Evolutionary conservation across 1,140 invertebrate species (phyloP).

Genomic region (Hycleus phaleratus): DNA sequence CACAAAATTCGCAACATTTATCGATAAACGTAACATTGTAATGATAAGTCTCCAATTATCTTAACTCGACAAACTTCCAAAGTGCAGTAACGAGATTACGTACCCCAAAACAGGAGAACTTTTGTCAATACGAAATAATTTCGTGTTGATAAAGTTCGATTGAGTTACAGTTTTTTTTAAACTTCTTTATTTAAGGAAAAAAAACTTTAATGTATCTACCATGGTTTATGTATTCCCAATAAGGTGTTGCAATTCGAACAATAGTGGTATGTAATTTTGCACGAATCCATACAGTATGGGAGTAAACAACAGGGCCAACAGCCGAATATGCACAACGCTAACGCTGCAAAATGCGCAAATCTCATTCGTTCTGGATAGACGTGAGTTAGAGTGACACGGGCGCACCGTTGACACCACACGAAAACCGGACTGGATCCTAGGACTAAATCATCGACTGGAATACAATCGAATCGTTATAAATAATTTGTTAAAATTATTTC

Average conservation of each 20-base stretch:
- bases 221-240: conserved; percentile 41
- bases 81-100: too few relatives aligned
- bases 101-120: too few relatives aligned
- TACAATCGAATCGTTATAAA: neutral
- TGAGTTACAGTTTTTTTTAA: too few relatives aligned
- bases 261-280: conserved; percentile 41
- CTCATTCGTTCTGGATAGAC: conserved; percentile 27
- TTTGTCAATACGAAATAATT: too few relatives aligned
- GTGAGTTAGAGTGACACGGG: conserved; percentile 32
- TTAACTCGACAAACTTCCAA: too few relatives aligned
- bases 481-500: too few relatives aligned
- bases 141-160: too few relatives aligned
- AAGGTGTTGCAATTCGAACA: conserved; percentile 41
- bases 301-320: conserved; percentile 44
- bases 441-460: conserved; percentile 25
- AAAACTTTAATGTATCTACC: conserved; percentile 19
- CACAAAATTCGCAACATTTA: too few relatives aligned
- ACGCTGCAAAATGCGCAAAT: conserved; percentile 36
- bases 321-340: conserved; percentile 34
- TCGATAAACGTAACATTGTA: too few relatives aligned
- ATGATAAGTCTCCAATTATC: too few relatives aligned
- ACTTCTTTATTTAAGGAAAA: too few relatives aligned
- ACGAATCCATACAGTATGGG: conserved; percentile 43
- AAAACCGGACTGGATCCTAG: conserved; percentile 37
- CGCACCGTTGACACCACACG: conserved; percentile 38